These are phyloP conservation scores for Rapana venosa DNA, from an alignment of 2,888 invertebrate species.

Conservation along the genomic window DNA sequence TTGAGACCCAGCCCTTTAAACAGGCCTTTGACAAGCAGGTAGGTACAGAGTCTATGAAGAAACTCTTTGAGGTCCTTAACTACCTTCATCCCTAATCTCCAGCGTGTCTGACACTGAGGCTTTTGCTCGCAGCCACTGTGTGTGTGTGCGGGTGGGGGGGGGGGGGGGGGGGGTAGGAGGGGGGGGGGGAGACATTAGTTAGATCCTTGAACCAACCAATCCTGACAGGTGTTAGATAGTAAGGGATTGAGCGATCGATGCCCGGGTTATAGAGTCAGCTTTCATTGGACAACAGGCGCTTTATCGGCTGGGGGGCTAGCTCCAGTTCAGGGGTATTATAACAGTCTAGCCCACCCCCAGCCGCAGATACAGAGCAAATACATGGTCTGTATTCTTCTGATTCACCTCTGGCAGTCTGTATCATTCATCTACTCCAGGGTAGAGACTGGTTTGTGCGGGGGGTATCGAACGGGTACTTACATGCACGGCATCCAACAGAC, in stretches of 20 bases:
- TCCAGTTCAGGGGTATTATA: not conserved
- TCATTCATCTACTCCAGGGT: not conserved
- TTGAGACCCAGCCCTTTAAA: not conserved
- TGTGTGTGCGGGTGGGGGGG: too few species aligned
- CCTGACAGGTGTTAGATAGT: slow-evolving; percentile 35
- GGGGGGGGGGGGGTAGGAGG: too few species aligned
- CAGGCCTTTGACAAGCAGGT: not conserved
- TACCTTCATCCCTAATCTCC: not conserved
- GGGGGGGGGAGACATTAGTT: slow-evolving; percentile 22
- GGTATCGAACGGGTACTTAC: slow-evolving; percentile 4
- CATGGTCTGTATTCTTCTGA: not conserved
- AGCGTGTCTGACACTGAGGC: not conserved
- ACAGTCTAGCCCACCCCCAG: not conserved
- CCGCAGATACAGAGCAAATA: slow-evolving; percentile 1
- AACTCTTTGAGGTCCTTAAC: slow-evolving; percentile 10
- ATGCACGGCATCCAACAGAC: not conserved
- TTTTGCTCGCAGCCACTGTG: slow-evolving; percentile 1
- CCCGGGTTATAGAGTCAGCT: not conserved
- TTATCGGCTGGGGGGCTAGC: slow-evolving; percentile 18
- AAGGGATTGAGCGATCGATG: slow-evolving; percentile 30
- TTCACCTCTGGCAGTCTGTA: not conserved
- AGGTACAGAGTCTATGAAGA: not conserved
- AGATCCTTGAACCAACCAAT: slow-evolving; percentile 17
- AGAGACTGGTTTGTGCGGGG: not conserved
- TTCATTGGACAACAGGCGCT: not conserved